Evolutionary conservation across 1,140 invertebrate species (phyloP), one percentile per base, ranked within the genome.

Genomic region (Agrypnia vestita): DNA sequence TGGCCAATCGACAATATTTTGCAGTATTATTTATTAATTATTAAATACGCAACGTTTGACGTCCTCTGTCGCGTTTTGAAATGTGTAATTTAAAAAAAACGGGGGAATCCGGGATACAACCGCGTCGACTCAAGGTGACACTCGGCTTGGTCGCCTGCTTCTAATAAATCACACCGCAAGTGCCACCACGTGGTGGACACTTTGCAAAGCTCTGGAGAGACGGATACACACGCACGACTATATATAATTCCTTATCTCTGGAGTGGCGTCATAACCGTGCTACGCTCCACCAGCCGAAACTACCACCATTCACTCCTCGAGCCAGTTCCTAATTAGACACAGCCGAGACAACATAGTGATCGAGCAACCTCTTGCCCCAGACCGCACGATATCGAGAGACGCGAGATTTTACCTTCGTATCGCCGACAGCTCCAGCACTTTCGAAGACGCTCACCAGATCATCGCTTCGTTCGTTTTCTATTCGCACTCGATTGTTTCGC

Each of bases 241-340:
- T 56, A 17, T 56, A 15, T 56, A 9, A 56, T 19, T 56, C 15
- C 53, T 56, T 56, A 56, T 56, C 53, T 56, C 19, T 56, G 6
- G 25, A 6, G 25, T 35, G 25, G 53, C 53, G 53, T 56, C 53
- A 56, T 19, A 35, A 35, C 25, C 6, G 25, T 35, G 25, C 6
- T 35, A 35, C 25, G 6, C 25, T 35, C 25, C 25, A 35, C 1
- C 25, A 0, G 6, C 10, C 53, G 11, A 15, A 19, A 15, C 15
- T 17, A 19, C 6, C 13, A 17, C 53, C 53, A 19, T 56, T 56
- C 15, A 56, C 53, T 56, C 53, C 19, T 56, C 53, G 53, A 56
- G 10, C 15, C 53, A 56, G 53, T 56, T 56, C 13, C 10, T 9
- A 15, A 56, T 11, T 19, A 56, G 19, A 56, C 53, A 19, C 53